These are phyloP conservation scores for Agonopterix alstromeriana DNA, from an alignment of 2,888 invertebrate genomes.

Conservation along the genomic window DNA sequence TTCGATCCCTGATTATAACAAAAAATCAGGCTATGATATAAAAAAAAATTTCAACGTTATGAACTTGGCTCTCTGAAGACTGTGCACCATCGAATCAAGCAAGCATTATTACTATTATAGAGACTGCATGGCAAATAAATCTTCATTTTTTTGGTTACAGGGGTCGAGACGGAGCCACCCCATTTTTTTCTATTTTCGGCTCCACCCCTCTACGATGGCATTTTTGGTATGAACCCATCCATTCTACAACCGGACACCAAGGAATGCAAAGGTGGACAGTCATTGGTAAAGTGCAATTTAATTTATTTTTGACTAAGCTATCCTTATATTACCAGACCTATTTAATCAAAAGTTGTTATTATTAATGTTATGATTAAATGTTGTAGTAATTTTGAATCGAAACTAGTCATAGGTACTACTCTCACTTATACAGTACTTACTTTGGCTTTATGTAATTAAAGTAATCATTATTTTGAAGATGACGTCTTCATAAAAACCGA, in stretches of 20 bases:
- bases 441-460: too few species aligned
- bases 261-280: constrained; percentile 11
- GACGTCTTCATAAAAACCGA: too few species aligned
- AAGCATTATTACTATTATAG: constrained; percentile 45
- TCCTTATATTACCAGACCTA: too few species aligned
- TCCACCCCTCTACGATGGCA: constrained; percentile 32
- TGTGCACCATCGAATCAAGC: constrained; percentile 28
- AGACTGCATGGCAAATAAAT: constrained; percentile 56
- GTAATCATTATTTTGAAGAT: too few species aligned
- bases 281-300: background rate
- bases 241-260: constrained; percentile 36
- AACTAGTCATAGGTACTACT: too few species aligned
- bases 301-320: background rate
- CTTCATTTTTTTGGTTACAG: constrained; percentile 64
- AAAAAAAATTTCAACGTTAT: background rate
- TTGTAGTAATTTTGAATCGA: too few species aligned
- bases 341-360: too few species aligned
- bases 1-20: too few species aligned
- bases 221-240: constrained; percentile 22
- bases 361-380: too few species aligned
- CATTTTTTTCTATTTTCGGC: constrained; percentile 39
- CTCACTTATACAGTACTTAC: too few species aligned
- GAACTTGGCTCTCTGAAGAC: constrained; percentile 5
- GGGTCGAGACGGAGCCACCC: constrained; percentile 53
- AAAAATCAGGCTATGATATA: too few species aligned